Evolutionary conservation across 2,888 invertebrate species (phyloP), one percentile per base, ranked within the genome.

Genomic region (Microdon myrmicae): DNA sequence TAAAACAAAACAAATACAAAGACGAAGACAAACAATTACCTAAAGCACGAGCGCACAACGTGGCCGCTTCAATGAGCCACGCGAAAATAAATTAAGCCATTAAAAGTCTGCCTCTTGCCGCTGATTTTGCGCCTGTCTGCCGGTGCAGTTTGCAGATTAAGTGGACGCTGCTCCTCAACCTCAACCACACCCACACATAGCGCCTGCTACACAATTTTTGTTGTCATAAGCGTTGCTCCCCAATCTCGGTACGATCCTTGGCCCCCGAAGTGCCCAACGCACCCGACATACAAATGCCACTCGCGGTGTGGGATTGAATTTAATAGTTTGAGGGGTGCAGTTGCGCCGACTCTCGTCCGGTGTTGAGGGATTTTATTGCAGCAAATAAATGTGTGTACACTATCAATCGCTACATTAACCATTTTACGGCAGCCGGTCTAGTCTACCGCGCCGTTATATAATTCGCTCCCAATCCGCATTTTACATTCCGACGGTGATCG

Each of bases 1-100:
- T 7, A 22, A 22, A 25, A 38, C 4, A 31, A 32, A 37, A 32
- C 38, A 25, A 22, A 3, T 7, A 16, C 39, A 25, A 54, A n/a
- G n/a, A n/a, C n/a, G 39, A 22, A 26, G n/a, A 26, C 22, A 16
- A 8, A 51, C 53, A 47, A 53, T 39, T 47, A 47, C 39, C 43
- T 47, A 55, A 48, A 39, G 43, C 48, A 54, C 47, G 31, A 19
- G 34, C 39, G 20, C 12, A 17, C 22, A 20, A 43, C n/a, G n/a
- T n/a, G n/a, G n/a, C n/a, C n/a, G n/a, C n/a, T n/a, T n/a, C n/a
- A 41, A 20, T 16, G 34, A 45, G 20, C 45, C 26, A 38, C 49
- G n/a, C n/a, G 29, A 32, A 51, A 51, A 56, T 56, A 64, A 56
- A 64, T 64, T 56, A 56, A 64, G 61, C 56, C 56, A 64, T 64